These are phyloP conservation scores for Lepidostoma basale DNA, from an alignment of 1,140 invertebrate species.

Conservation along the genomic window DNA sequence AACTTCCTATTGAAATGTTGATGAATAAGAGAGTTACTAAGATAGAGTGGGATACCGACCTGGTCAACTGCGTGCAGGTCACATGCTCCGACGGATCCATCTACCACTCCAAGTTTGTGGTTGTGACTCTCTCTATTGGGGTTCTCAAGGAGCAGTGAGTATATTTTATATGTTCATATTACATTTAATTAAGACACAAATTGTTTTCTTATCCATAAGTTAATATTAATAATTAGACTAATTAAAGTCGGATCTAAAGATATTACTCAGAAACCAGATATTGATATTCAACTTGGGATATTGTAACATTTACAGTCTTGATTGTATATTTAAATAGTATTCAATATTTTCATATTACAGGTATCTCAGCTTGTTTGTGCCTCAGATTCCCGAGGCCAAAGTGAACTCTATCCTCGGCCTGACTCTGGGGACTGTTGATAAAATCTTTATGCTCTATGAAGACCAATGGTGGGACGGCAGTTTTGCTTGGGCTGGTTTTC, in stretches of 20 bases:
- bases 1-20: constrained; percentile 48
- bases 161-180: too few species aligned
- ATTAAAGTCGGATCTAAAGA: too few species aligned
- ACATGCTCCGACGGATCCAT: constrained; percentile 59
- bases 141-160: constrained; percentile 62
- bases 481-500: constrained; percentile 47
- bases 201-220: too few species aligned
- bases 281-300: too few species aligned
- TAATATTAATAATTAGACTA: too few species aligned
- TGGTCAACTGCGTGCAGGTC: constrained; percentile 46
- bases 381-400: constrained; percentile 61
- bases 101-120: constrained; percentile 63
- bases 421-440: constrained; percentile 70
- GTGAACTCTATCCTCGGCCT: constrained; percentile 63
- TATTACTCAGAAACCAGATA: too few species aligned
- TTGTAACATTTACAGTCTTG: not conserved
- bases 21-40: constrained; percentile 59
- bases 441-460: constrained; percentile 69
- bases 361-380: constrained; percentile 60
- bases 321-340: not conserved
- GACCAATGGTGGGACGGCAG: constrained; percentile 62
- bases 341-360: constrained; percentile 23
- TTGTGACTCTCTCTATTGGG: constrained; percentile 67
- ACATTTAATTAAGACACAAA: too few species aligned
- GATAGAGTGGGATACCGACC: constrained; percentile 56